These are phyloP conservation scores for Arvicanthis niloticus DNA, from an alignment of 2,113 vertebrate species.

Conservation along the genomic window DNA sequence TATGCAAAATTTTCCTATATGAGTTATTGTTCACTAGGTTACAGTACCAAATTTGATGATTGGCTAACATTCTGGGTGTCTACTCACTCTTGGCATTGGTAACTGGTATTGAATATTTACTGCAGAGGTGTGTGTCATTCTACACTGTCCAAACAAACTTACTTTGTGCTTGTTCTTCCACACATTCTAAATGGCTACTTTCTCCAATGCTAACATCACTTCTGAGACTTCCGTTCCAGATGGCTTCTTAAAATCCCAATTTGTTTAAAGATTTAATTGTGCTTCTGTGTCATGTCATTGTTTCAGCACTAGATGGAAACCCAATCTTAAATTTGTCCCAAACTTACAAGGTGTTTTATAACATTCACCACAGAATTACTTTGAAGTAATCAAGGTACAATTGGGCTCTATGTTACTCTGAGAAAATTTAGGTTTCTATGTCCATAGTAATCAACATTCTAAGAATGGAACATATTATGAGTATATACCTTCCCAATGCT, in stretches of 20 bases:
- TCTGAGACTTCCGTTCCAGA: neutral
- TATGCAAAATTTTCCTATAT: neutral
- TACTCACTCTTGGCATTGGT: neutral
- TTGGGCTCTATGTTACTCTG: neutral
- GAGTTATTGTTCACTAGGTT: neutral
- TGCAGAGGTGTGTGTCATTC: neutral
- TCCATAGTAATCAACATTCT: neutral
- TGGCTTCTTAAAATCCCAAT: neutral
- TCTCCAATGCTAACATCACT: neutral
- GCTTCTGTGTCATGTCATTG: neutral
- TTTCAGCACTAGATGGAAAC: neutral
- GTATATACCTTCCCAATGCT: accelerated
- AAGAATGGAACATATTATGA: neutral
- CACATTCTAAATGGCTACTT: neutral
- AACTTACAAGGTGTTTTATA: neutral
- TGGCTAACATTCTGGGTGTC: neutral
- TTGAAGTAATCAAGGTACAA: neutral
- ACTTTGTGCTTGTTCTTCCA: neutral
- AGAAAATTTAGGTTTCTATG: neutral
- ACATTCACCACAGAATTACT: neutral
- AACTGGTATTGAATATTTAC: accelerated
- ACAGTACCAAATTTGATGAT: neutral
- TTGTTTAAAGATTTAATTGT: too few relatives aligned
- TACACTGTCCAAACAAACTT: neutral
- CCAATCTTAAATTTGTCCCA: neutral